Conservation (phyloP, 2,797 vertebrate species). For the Anableps anableps region DNA sequence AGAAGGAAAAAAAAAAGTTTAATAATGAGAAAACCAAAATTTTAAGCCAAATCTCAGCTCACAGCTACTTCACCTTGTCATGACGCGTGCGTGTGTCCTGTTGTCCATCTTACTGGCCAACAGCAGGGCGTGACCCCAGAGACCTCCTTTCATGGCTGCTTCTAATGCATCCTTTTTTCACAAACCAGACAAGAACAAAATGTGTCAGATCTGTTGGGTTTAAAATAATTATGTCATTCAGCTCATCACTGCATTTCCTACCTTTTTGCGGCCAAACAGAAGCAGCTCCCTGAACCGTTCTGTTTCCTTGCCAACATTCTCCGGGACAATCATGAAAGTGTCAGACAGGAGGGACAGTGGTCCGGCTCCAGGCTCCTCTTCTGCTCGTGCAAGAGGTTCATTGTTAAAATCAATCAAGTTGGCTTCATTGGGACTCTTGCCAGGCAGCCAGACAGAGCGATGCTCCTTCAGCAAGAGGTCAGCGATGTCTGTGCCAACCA, state of each 20-base stretch:
- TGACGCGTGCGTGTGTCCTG: conserved; percentile 94
- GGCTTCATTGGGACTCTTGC: conserved; percentile 96
- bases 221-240: background rate
- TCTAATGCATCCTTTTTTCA: conserved; percentile 90
- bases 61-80: conserved; percentile 89
- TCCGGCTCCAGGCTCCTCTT: conserved; percentile 89
- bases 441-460: conserved; percentile 94
- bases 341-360: conserved; percentile 93
- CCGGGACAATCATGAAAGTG: conserved; percentile 81
- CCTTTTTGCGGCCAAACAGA: conserved; percentile 97
- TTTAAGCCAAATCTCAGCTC: background rate
- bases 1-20: conserved; percentile 9
- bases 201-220: background rate
- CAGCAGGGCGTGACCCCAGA: conserved; percentile 97
- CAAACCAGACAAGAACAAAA: conserved; percentile 6
- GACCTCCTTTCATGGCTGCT: conserved; percentile 96
- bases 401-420: conserved; percentile 97
- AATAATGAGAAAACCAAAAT: background rate
- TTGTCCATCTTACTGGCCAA: conserved; percentile 99
- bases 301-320: conserved; percentile 88
- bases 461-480: conserved; percentile 95
- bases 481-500: conserved; percentile 95
- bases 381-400: conserved; percentile 87
- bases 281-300: conserved; percentile 94
- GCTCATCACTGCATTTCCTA: conserved; percentile 27